Evolutionary conservation across 2,113 vertebrate species (phyloP).

Genomic region (Oxygymnocypris stewartii): DNA sequence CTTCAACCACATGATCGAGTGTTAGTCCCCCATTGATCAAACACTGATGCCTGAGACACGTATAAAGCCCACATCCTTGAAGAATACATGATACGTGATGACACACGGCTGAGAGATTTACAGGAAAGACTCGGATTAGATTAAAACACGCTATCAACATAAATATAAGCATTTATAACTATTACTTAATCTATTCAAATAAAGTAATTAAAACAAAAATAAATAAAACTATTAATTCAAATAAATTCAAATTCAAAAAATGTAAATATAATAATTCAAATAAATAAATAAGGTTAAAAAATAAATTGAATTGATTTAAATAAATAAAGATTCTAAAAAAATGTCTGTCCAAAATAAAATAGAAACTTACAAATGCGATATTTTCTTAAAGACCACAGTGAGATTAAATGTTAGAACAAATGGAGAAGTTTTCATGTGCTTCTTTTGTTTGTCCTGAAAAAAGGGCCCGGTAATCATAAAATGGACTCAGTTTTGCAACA

Average conservation of each 20-base stretch:
- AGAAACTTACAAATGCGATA: background rate
- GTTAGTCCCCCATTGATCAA: constrained; percentile 39
- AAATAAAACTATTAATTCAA: too few species aligned
- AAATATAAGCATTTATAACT: background rate
- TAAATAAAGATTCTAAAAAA: too few species aligned
- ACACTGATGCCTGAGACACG: constrained; percentile 43
- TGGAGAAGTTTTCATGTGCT: background rate
- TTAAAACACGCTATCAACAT: background rate
- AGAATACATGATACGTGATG: background rate
- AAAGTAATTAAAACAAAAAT: too few species aligned
- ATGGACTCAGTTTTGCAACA: background rate
- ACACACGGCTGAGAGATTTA: background rate
- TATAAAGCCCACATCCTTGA: constrained; percentile 53
- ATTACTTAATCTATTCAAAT: too few species aligned
- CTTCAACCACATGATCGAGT: constrained; percentile 48
- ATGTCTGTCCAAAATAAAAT: background rate
- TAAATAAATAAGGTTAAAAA: too few species aligned
- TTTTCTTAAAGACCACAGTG: background rate
- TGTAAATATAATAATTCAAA: too few species aligned
- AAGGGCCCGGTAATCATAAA: background rate
- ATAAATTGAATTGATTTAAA: too few species aligned
- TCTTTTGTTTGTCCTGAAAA: background rate
- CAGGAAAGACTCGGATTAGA: background rate
- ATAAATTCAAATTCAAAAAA: too few species aligned
- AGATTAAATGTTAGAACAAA: background rate